Percentiles rank a stretch among this genome's conserved stretches.
These are phyloP conservation scores for Ancistrus triradiatus DNA, from an alignment of 2,113 vertebrate genomes.

Conservation along the genomic window DNA sequence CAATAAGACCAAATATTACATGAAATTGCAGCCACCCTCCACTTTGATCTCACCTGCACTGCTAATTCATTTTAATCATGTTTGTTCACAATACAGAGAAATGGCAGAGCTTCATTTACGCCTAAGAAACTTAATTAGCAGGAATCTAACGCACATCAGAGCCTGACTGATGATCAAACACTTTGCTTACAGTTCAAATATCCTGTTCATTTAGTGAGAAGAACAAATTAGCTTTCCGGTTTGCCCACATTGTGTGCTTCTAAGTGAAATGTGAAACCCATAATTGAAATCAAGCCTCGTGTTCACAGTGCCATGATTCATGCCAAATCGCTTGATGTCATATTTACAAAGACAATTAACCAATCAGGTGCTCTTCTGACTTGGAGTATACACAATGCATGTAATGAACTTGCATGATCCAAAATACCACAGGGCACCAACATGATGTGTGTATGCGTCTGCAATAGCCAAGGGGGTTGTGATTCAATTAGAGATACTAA, in stretches of 20 bases:
- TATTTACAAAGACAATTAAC: constrained; percentile 17
- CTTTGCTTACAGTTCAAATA: constrained; percentile 37
- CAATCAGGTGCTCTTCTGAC: constrained; percentile 21
- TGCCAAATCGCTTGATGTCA: constrained; percentile 11
- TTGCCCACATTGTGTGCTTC: constrained; percentile 10
- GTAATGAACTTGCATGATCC: constrained; percentile 29
- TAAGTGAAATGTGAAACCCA: constrained; percentile 28
- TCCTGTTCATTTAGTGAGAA: constrained; percentile 30
- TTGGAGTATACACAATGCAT: neutral
- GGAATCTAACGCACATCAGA: constrained; percentile 30
- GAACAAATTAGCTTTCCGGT: constrained; percentile 33
- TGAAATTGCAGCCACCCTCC: too few species aligned
- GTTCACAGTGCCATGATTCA: neutral
- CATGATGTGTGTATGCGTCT: constrained; percentile 2
- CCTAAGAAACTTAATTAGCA: constrained; percentile 36
- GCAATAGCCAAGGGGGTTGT: constrained; percentile 15
- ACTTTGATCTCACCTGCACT: too few species aligned
- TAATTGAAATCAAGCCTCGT: constrained; percentile 19
- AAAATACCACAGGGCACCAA: constrained; percentile 23
- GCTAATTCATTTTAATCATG: constrained; percentile 40
- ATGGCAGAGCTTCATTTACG: constrained; percentile 23
- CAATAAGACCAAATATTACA: too few species aligned
- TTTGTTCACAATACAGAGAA: constrained; percentile 36
- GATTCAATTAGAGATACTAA: constrained; percentile 38
- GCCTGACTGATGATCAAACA: constrained; percentile 45